These are phyloP conservation scores for Pygmarrhopalites habei DNA, from an alignment of 1,140 invertebrate genomes.

Conservation along the genomic window DNA sequence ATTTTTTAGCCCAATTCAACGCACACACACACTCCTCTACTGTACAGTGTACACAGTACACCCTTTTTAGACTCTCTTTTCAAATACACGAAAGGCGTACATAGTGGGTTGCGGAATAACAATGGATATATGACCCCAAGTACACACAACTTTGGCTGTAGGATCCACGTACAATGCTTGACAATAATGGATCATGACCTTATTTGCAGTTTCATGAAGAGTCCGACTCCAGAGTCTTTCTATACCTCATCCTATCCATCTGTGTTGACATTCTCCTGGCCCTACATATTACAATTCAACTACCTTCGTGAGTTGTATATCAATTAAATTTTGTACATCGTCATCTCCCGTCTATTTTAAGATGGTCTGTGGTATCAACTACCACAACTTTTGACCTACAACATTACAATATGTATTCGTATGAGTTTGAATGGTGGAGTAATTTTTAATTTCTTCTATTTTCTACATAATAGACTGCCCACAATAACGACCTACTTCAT, in stretches of 20 bases:
- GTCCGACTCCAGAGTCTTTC: constrained; percentile 18
- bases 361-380: too few relatives aligned
- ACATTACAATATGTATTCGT: too few relatives aligned
- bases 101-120: too few relatives aligned
- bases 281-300: background rate
- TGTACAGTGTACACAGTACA: too few relatives aligned
- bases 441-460: background rate
- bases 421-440: too few relatives aligned
- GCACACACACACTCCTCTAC: too few relatives aligned
- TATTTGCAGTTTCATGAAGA: constrained; percentile 17
- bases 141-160: too few relatives aligned
- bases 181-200: too few relatives aligned
- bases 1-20: background rate
- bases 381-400: too few relatives aligned
- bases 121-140: too few relatives aligned
- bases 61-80: background rate
- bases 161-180: too few relatives aligned
- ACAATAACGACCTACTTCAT: constrained; percentile 13
- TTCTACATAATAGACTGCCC: background rate
- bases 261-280: constrained; percentile 19
- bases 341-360: too few relatives aligned
- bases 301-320: constrained; percentile 12
- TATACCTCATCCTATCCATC: constrained; percentile 21
- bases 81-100: background rate
- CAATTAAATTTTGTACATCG: background rate